Base-by-base conservation (phyloP, 1,140 invertebrate genomes). In the Heliconius himera region DNA sequence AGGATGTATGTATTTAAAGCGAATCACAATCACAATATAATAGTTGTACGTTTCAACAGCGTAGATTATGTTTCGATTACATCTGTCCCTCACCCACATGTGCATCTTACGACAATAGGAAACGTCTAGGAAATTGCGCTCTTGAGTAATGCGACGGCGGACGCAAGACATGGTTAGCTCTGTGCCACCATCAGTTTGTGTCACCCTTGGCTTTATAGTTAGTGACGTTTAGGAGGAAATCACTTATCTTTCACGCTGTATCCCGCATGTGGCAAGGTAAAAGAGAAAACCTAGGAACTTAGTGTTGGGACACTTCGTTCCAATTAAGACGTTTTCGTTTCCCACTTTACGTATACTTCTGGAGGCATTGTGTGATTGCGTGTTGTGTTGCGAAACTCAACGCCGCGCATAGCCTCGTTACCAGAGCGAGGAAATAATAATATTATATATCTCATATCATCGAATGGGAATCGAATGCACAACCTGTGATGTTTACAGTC, bases 31-130 rank as follows among this genome's bases (percentile, higher is more conserved):
- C 8, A 20, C 54, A 22, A 56, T n/a, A 60, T 20, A 41, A 80
- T 76, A 76, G 70, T 76, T 41, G 49, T 51, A 73, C 46, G 70
- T 80, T 80, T 73, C 74, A 80, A 73, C 73, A 79, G 11, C 33
- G 60, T 26, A 26, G 26, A 74, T 79, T 79, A 79, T 51, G 56
- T 74, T 74, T 74, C 74, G 78, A 80, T 80, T 80, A 76, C 54
- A 72, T 80, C 78, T 80, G 78, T 80, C 78, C 78, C 74, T 80
- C 78, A 80, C 78, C 78, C 46, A 71, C 73, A 76, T 80, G 78
- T 49, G 22, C 78, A 72, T 70, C 74, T 80, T 80, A 73, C 78
- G 78, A 80, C 78, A 80, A 80, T 80, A 80, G 74, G 78, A 80
- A 80, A 76, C 73, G n/a, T 76, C 18, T 38, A 80, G 78, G 78